phyloP scores from a whole-genome alignment of 2,797 vertebrate genomes.

The Passerculus sandwichensis region DNA sequence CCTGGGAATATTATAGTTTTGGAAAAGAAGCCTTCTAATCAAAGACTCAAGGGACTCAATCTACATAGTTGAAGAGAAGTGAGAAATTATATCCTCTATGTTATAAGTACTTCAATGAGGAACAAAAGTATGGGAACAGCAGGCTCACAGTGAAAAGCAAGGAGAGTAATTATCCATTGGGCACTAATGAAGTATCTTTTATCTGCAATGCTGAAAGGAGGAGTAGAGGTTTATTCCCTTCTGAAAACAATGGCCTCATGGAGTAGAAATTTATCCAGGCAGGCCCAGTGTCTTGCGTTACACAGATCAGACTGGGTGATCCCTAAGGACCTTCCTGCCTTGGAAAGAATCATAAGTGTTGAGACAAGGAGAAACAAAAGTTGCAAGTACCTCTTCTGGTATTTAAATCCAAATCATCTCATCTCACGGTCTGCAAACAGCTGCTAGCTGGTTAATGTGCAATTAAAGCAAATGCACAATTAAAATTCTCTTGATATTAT shows the following conservation, averaged over 20 bases:
- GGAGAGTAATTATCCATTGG: not conserved
- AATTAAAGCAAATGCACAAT: constrained; percentile 19
- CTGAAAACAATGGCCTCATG: not conserved
- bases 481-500: constrained; percentile 3
- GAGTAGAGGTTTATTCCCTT: not conserved
- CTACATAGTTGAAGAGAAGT: not conserved
- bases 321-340: not conserved
- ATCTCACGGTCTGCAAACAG: not conserved
- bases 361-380: not conserved
- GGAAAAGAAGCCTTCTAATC: not conserved
- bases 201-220: not conserved
- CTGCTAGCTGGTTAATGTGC: not conserved
- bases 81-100: not conserved
- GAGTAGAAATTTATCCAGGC: not conserved
- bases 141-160: not conserved
- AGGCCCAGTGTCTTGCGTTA: not conserved
- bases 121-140: not conserved
- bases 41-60: not conserved
- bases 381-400: not conserved
- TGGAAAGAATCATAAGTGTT: not conserved
- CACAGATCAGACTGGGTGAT: not conserved
- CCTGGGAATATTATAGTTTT: not conserved
- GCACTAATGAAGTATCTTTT: not conserved
- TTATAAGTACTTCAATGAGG: not conserved
- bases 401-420: not conserved